Base-by-base conservation (phyloP, 2,888 invertebrate genomes). In the Alcis repandata region DNA sequence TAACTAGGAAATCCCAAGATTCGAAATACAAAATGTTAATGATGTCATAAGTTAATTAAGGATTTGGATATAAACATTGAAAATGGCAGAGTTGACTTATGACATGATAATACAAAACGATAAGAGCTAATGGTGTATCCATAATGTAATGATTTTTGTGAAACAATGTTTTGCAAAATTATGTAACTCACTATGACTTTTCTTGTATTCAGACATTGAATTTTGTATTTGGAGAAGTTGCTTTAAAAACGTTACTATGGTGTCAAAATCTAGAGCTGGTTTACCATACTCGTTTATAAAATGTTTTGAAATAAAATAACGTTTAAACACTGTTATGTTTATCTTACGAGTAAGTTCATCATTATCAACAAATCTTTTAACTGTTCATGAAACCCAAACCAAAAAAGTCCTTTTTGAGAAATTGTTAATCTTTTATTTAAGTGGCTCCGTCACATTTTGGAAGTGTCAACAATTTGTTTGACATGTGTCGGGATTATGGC, bases 401-500 rank as follows among this genome's bases (percentile, higher is more conserved):
- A 65, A 70, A 72, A 58, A 69, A 62, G 38, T 49, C 43, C 57
- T 63, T 78, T 61, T 75, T 57, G 65, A 71, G 70, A 72, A 75
- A 69, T 70, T 58, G 70, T 73, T 69, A 79, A 80, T 77, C 75
- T 78, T 77, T 79, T 83, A 80, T 84, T 86, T 85, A 84, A 83
- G 82, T 83, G 84, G 79, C 78, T 81, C 79, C 77, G 78, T 79
- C 84, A 79, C 83, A 78, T 80, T 86, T 82, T 81, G 67, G 79
- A 83, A 77, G 84, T 88, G 89, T 86, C 85, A 88, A 86, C 85
- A 87, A 89, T 87, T 89, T 88, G 88, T 90, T 90, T 89, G 90
- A 89, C 90, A 90, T 87, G 79, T 90, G 90, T 89, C 83, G 69
- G 79, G 82, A 83, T 83, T 83, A 83, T 76, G 62, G 78, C 74